Evolutionary conservation across 2,113 vertebrate genomes (phyloP), one percentile per base, ranked within the genome.

Genomic region (Tauraco erythrolophus): DNA sequence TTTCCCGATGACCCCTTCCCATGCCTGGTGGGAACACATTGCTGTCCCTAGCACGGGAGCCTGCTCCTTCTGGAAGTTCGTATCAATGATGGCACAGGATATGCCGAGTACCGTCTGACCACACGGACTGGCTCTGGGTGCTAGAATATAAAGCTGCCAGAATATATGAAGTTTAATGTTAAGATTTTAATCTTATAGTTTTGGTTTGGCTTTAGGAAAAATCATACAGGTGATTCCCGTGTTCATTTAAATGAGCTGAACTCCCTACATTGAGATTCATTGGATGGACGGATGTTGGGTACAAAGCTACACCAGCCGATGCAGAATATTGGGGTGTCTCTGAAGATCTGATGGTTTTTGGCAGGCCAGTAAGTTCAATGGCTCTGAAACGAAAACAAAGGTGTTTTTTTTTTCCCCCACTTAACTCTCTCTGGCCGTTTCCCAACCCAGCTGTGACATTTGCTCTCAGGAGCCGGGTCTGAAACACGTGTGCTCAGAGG

Each of bases 21-120:
- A 8, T 6, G 30, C 30, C 25, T 37, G 3, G 0, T 23, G 7
- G 16, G 61, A 35, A 0, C 31, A 30, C 25, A 6, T 46, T 7
- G 0, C 51, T 53, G 22, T 62, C 41, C 14, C 41, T 18, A 37
- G 30, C 41, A n/a, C 1, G 5, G 19, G 11, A 68, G 11, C 25
- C 50, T 84, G n/a, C 35, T 45, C 22, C 57, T 39, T 64, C 65
- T 7, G 39, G 43, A 37, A 80, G 64, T 75, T 24, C 3, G 0
- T 10, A 11, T 76, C 71, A 45, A 30, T n/a, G 35, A 75, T 70
- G 10, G 21, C 1, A 1, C 68, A 57, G 41, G 41, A 27, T 39
- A 17, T 27, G 28, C 19, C 0, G 0, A 27, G 19, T 31, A 10
- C 54, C 48, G 43, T 46, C 50, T 48, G 45, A 46, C 21, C 43